These are phyloP conservation scores for Orgyia antiqua DNA, from an alignment of 2,888 invertebrate species.

Conservation along the genomic window DNA sequence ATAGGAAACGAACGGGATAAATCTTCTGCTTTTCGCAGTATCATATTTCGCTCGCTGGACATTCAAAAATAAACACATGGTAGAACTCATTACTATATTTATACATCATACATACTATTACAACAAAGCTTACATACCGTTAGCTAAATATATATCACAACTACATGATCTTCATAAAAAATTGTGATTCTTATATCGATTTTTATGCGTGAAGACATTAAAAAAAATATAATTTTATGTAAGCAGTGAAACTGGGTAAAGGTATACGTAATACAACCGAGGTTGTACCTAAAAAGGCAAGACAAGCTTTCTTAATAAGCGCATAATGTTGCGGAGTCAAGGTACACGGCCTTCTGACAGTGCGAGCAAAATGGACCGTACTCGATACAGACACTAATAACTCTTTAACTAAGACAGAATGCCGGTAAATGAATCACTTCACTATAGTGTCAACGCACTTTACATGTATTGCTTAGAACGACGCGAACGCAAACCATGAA, in stretches of 20 bases:
- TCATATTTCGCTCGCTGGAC: conserved; percentile 19
- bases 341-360: conserved; percentile 56
- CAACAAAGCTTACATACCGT: conserved; percentile 24
- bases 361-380: conserved; percentile 46
- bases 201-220: conserved; percentile 82
- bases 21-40: conserved; percentile 9
- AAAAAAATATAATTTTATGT: conserved; percentile 41
- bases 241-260: conserved; percentile 64
- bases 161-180: conserved; percentile 81
- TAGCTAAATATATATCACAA: conserved; percentile 80
- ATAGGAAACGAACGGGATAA: conserved; percentile 5
- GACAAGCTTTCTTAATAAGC: conserved; percentile 57
- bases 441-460: conserved; percentile 76
- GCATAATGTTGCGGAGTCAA: conserved; percentile 61
- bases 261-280: conserved; percentile 58
- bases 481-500: conserved; percentile 54
- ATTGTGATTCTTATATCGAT: conserved; percentile 83
- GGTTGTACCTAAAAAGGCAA: conserved; percentile 67
- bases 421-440: conserved; percentile 66
- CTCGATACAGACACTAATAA: conserved; percentile 62
- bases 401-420: conserved; percentile 42
- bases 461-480: conserved; percentile 55
- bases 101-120: conserved; percentile 16
- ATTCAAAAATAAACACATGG: conserved; percentile 28
- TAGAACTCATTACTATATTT: conserved; percentile 27